Conservation (phyloP, 2,888 invertebrate genomes). For the Agrochola litura region DNA sequence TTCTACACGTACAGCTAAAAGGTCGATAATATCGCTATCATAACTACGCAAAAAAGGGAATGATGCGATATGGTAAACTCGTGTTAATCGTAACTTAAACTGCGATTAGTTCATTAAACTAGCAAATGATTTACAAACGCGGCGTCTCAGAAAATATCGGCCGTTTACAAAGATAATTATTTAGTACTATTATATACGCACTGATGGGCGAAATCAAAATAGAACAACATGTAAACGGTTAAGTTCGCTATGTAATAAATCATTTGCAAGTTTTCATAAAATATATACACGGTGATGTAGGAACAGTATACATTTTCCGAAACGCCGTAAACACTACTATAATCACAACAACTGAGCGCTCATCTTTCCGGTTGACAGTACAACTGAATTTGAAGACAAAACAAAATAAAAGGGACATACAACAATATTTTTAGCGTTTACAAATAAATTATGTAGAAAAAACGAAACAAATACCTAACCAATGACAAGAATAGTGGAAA, state of each 20-base stretch:
- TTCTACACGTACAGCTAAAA: conserved; percentile 73
- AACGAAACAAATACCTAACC: not conserved
- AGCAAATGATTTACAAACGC: conserved; percentile 59
- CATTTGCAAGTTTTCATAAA: conserved; percentile 36
- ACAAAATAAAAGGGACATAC: conserved; percentile 33
- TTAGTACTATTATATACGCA: not conserved
- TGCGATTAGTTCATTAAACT: conserved; percentile 56
- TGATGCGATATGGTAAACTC: conserved; percentile 83
- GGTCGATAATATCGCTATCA: conserved; percentile 85
- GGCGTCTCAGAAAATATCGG: conserved; percentile 46
- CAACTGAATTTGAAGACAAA: conserved; percentile 40
- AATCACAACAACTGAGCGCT: conserved; percentile 66
- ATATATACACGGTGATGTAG: conserved; percentile 29
- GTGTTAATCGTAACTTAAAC: conserved; percentile 63
- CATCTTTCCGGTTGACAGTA: conserved; percentile 41
- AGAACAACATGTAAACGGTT: not conserved
- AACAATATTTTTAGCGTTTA: conserved; percentile 16
- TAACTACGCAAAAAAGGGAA: conserved; percentile 83
- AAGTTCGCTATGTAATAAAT: conserved; percentile 18
- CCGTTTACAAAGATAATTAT: not conserved
- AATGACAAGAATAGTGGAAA: conserved; percentile 6
- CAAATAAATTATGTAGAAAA: conserved; percentile 10
- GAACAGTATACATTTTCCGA: conserved; percentile 48
- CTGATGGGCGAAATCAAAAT: not conserved
- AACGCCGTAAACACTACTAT: conserved; percentile 53